phyloP scores from a whole-genome alignment of 2,888 invertebrate genomes.

The Drosophila incognita region DNA sequence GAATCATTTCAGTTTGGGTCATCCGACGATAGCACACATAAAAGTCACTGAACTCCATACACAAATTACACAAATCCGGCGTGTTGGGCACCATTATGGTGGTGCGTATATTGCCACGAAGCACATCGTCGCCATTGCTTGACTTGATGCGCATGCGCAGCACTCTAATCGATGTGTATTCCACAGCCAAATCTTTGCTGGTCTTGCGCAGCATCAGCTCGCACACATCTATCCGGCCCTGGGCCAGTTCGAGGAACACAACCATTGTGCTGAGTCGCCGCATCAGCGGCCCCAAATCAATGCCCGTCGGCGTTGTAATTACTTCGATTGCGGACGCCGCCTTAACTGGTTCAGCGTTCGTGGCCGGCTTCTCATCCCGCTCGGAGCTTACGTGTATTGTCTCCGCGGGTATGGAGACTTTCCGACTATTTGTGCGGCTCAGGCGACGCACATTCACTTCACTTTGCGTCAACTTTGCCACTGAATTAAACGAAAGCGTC shows the following conservation, averaged over 20 bases:
- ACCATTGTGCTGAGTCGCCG: conserved; percentile 38
- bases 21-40: conserved; percentile 55
- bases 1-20: conserved; percentile 76
- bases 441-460: conserved; percentile 55
- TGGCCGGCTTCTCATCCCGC: conserved; percentile 78
- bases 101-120: conserved; percentile 72
- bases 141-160: conserved; percentile 76
- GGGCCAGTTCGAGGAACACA: conserved; percentile 71
- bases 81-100: conserved; percentile 37
- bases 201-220: conserved; percentile 50
- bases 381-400: conserved; percentile 85
- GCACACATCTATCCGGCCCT: conserved; percentile 61
- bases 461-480: conserved; percentile 20
- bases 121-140: conserved; percentile 64
- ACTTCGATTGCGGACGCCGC: background rate
- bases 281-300: conserved; percentile 34
- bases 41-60: conserved; percentile 71
- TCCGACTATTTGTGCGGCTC: conserved; percentile 72
- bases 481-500: conserved; percentile 47
- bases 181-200: conserved; percentile 21
- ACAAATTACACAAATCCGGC: conserved; percentile 75
- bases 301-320: background rate
- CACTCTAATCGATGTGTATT: conserved; percentile 68
- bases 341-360: conserved; percentile 1
- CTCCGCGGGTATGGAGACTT: conserved; percentile 82